Percentiles rank a stretch among this genome's conserved stretches.
These are phyloP conservation scores for Euphonia xanthogaster DNA, from an alignment of 2,797 vertebrate genomes.

Conservation along the genomic window DNA sequence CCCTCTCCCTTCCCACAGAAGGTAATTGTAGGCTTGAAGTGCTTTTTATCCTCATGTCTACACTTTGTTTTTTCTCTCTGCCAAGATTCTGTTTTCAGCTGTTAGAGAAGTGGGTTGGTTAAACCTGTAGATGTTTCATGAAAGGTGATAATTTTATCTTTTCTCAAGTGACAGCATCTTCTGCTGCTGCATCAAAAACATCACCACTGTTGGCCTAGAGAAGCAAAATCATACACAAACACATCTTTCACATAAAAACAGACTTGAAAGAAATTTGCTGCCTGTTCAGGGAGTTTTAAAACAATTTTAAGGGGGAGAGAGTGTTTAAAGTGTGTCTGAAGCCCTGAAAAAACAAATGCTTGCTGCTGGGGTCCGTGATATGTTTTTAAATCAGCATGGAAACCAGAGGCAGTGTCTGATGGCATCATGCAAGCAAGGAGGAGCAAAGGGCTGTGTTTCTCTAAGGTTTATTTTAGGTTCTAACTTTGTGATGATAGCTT, in stretches of 20 bases:
- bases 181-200: conserved; percentile 32
- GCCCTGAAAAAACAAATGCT: neutral
- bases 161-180: conserved; percentile 28
- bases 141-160: conserved; percentile 66
- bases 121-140: conserved; percentile 17
- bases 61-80: neutral
- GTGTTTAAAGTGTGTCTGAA: neutral
- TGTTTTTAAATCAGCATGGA: neutral
- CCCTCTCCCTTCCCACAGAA: neutral
- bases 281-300: neutral
- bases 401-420: neutral
- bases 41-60: neutral
- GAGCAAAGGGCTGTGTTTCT: neutral
- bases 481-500: neutral
- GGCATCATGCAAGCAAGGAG: neutral
- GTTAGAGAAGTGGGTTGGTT: conserved; percentile 25
- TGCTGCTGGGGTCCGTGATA: neutral
- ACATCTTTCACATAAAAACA: neutral
- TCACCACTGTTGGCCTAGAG: conserved; percentile 37
- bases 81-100: conserved; percentile 6
- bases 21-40: conserved; percentile 43
- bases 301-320: neutral
- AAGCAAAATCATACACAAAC: conserved; percentile 29
- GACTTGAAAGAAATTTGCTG: conserved; percentile 27
- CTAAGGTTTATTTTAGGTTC: neutral